Evolutionary conservation across 2,797 vertebrate genomes (phyloP).

Genomic region (Enoplosus armatus): DNA sequence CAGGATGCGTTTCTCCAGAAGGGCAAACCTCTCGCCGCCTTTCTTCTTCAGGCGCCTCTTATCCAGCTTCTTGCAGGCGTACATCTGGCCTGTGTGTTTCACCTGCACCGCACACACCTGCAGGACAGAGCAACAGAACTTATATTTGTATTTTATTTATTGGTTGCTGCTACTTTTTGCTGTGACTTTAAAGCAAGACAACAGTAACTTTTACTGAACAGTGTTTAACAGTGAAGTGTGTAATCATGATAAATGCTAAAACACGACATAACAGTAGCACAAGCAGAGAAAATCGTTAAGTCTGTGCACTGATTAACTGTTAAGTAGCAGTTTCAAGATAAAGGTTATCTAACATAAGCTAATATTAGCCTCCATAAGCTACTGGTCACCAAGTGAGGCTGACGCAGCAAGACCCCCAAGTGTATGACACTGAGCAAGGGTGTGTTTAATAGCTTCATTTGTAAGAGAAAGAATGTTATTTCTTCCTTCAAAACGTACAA

Average conservation of each 20-base stretch:
- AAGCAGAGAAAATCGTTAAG: neutral
- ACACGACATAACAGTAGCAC: neutral
- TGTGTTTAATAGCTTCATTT: neutral
- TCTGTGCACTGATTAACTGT: neutral
- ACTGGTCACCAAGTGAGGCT: neutral
- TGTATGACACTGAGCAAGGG: neutral
- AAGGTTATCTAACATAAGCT: neutral
- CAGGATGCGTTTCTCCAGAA: slow-evolving; percentile 93
- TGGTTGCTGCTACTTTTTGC: neutral
- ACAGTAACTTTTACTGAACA: too few relatives aligned
- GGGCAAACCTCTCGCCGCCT: slow-evolving; percentile 89
- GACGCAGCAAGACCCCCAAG: neutral
- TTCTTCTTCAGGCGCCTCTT: slow-evolving; percentile 94
- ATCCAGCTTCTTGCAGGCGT: slow-evolving; percentile 95
- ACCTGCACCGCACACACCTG: slow-evolving; percentile 95
- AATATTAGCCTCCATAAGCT: neutral
- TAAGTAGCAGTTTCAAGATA: neutral
- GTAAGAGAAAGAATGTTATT: neutral
- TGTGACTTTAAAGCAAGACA: neutral
- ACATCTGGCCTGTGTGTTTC: slow-evolving; percentile 94
- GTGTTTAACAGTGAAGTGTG: neutral
- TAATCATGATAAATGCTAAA: neutral
- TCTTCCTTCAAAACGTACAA: neutral
- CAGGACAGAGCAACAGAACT: slow-evolving; percentile 14
- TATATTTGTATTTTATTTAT: neutral